A percentile compares a stretch with the other conserved stretches of the same genome.
Conservation (phyloP, 2,113 vertebrate genomes). For the Oncorhynchus clarkii region DNA sequence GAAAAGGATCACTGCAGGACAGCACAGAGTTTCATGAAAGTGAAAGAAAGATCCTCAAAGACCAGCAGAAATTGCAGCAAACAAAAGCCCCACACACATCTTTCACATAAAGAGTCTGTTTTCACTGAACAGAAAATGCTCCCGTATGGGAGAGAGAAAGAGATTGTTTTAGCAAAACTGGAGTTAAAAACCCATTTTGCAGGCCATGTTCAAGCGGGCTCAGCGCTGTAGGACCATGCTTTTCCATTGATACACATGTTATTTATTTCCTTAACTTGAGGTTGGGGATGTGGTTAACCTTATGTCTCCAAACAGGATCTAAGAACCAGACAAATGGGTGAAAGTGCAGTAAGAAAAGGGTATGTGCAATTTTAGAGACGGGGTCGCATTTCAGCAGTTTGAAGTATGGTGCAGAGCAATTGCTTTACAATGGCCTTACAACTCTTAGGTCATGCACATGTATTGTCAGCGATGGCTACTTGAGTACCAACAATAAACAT, state of each 20-base stretch:
- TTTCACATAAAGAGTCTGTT: slow-evolving; percentile 33
- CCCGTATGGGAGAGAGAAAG: slow-evolving; percentile 10
- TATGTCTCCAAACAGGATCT: neutral
- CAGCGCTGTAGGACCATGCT: slow-evolving; percentile 47
- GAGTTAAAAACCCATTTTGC: slow-evolving; percentile 25
- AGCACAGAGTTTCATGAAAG: slow-evolving; percentile 7
- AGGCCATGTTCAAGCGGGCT: slow-evolving; percentile 43
- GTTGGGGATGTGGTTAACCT: neutral
- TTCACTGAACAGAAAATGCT: slow-evolving; percentile 31
- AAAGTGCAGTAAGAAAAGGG: too few species aligned
- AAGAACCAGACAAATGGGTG: too few species aligned
- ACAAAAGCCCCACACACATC: neutral
- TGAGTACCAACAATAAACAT: neutral
- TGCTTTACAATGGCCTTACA: too few species aligned
- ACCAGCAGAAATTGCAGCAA: neutral
- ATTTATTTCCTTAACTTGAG: neutral
- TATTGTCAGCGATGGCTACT: neutral
- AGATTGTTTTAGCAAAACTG: neutral
- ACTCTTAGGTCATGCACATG: neutral
- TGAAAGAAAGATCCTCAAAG: neutral
- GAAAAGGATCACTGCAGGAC: slow-evolving; percentile 42
- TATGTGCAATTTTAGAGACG: too few species aligned
- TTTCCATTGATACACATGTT: slow-evolving; percentile 56
- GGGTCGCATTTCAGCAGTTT: too few species aligned
- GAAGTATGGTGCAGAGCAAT: too few species aligned